Conservation (phyloP, 2,888 invertebrate genomes). For the Embidobia sp. region DNA sequence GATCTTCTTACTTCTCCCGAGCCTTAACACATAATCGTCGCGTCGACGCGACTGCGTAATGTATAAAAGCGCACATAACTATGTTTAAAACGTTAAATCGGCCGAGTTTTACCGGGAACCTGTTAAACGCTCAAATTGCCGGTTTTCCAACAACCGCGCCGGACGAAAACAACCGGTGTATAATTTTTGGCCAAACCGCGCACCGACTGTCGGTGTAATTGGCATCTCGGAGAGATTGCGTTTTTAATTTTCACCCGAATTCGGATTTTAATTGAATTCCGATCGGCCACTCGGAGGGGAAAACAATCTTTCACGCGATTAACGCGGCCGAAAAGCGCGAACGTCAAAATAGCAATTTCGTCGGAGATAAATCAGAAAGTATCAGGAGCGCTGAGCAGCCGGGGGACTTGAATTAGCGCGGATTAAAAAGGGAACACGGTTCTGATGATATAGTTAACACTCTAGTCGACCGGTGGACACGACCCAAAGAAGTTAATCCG, state of each 20-base stretch:
- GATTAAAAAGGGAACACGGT: constrained; percentile 21
- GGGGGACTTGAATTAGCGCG: constrained; percentile 8
- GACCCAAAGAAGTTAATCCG: constrained; percentile 57
- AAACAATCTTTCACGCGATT: not conserved
- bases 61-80: constrained; percentile 30
- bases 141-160: constrained; percentile 35
- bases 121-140: constrained; percentile 45
- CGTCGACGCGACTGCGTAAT: constrained; percentile 31
- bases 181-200: constrained; percentile 45
- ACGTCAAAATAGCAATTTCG: constrained; percentile 33
- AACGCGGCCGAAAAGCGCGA: not conserved
- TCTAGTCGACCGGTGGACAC: constrained; percentile 31
- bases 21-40: no score
- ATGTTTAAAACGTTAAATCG: no score
- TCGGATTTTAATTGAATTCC: no score
- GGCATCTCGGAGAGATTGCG: constrained; percentile 3
- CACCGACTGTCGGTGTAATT: constrained; percentile 11
- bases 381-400: no score
- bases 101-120: constrained; percentile 36
- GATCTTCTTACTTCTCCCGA: no score
- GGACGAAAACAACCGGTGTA: constrained; percentile 22
- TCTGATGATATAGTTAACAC: constrained; percentile 56
- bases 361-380: constrained; percentile 17
- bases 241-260: constrained; percentile 25
- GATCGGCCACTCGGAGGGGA: no score